Percentiles rank a stretch among this genome's conserved stretches.
Evolutionary conservation across 1,140 invertebrate genomes (phyloP).

Genomic region (Cataglyphis hispanica): DNA sequence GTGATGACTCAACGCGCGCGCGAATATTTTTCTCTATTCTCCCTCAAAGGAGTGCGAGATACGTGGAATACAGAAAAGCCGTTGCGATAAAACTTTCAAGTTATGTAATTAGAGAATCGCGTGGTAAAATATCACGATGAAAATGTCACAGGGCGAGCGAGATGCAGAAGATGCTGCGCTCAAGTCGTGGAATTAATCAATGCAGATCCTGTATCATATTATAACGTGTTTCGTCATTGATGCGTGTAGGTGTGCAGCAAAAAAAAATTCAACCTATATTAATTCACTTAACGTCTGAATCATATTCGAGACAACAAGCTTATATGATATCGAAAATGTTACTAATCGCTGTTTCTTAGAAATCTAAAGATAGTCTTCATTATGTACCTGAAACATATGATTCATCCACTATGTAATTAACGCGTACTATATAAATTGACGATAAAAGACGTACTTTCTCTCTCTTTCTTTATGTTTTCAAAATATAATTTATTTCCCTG

Average conservation of each 20-base stretch:
- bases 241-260: background rate
- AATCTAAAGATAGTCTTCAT: background rate
- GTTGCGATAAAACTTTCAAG: slow-evolving; percentile 31
- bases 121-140: slow-evolving; percentile 55
- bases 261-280: background rate
- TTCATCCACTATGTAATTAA: background rate
- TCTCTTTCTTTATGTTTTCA: background rate
- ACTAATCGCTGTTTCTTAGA: background rate
- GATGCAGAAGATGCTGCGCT: slow-evolving; percentile 26
- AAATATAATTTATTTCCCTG: slow-evolving; percentile 1
- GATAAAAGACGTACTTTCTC: background rate
- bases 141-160: slow-evolving; percentile 47
- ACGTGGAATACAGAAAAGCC: slow-evolving; percentile 9
- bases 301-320: background rate
- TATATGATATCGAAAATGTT: background rate
- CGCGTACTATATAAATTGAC: background rate
- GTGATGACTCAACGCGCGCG: background rate
- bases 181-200: slow-evolving; percentile 33
- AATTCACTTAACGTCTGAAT: background rate
- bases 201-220: slow-evolving; percentile 28
- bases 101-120: slow-evolving; percentile 59
- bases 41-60: background rate
- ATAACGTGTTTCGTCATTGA: slow-evolving; percentile 19
- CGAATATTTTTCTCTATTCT: slow-evolving; percentile 14
- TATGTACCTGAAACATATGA: background rate